Percentiles rank a stretch among this genome's conserved stretches.
phyloP scores from a whole-genome alignment of 2,113 vertebrate genomes.

The Sinocyclocheilus maitianheensis region DNA sequence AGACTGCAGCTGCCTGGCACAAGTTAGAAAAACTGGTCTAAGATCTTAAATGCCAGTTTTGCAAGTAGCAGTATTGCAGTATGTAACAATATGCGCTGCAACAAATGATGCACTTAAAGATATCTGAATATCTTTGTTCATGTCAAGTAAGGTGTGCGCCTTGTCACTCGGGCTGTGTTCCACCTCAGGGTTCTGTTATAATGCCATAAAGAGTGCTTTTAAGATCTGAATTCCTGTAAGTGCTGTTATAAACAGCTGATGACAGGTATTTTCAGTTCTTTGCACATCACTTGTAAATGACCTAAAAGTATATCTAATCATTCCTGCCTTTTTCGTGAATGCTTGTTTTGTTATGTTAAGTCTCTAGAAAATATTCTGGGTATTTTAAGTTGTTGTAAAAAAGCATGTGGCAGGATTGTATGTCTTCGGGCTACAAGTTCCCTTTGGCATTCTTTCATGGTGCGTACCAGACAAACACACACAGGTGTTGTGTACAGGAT shows the following conservation, averaged over 20 bases:
- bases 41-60: no score
- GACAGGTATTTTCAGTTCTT: conserved; percentile 16
- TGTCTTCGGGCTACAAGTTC: conserved; percentile 4
- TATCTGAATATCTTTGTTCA: neutral
- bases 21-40: no score
- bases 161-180: neutral
- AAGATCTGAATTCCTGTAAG: conserved; percentile 10
- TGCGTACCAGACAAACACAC: conserved; percentile 8
- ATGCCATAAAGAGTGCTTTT: neutral
- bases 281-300: neutral
- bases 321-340: conserved; percentile 30
- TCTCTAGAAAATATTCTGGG: neutral
- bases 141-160: neutral
- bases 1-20: no score
- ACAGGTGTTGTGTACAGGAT: neutral
- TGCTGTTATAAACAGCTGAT: conserved; percentile 19
- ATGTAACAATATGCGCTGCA: no score
- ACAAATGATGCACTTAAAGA: neutral
- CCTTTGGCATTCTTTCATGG: conserved; percentile 38
- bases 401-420: neutral
- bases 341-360: conserved; percentile 16
- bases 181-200: neutral
- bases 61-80: no score
- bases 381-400: neutral
- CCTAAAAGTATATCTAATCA: conserved; percentile 8